Evolutionary conservation across 1,140 invertebrate genomes (phyloP), one percentile per base, ranked within the genome.

Genomic region (Chionoecetes opilio): DNA sequence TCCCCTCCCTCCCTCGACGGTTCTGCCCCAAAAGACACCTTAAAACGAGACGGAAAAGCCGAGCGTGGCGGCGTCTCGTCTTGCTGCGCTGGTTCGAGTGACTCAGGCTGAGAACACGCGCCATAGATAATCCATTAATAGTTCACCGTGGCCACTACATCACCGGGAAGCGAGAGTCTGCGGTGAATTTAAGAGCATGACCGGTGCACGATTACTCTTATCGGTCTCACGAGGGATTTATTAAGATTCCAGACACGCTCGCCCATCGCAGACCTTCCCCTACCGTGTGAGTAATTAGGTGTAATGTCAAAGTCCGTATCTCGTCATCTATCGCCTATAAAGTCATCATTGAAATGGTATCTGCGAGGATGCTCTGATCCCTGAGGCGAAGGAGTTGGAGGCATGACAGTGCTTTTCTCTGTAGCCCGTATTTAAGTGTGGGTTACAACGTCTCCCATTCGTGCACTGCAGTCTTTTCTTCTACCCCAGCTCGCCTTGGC

Each of bases 201-300:
- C 86, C 82, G 82, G 82, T 35, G 32, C 38, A 87, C 82, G 46
- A 93, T 93, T 87, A 53, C 21, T 35, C 38, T 93, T 86, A 93
- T 93, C 92, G 2, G 82, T 17, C 17, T 41, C 84, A 53, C 37
- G 92, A 31, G 29, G 11, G 37, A 87, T 93, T 87, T 93, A 87
- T 93, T 46, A 85, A 85, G 34, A 34, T 26, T 14, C 38, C n/a
- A 34, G 89, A 38, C 53, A 91, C 63, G 46, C 53, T 34, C 35
- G 41, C 53, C 86, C 31, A 11, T n/a, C 85, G 32, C 37, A 2
- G 63, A 38, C 34, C 41, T 92, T 46, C 82, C 37, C 32, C 92
- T 53, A 53, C 84, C 82, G 35, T 46, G 37, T 93, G 82, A 87
- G 84, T 82, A 92, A 92, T 92, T 84, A 84, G 91, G 75, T 92